phyloP scores from a whole-genome alignment of 2,797 vertebrate genomes.

The Darevskia nairensis region DNA sequence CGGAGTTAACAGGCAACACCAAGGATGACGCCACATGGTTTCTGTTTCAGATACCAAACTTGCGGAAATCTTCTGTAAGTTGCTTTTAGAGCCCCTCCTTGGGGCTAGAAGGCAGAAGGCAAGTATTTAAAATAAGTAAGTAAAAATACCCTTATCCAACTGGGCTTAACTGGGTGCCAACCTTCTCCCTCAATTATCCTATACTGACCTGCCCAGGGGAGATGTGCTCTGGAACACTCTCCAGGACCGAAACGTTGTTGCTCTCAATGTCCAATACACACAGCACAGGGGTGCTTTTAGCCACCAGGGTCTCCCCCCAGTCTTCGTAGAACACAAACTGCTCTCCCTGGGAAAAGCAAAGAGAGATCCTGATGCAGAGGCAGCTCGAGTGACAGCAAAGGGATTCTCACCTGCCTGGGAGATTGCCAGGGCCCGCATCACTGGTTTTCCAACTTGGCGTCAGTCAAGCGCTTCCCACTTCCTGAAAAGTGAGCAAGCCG shows the following conservation, averaged over 20 bases:
- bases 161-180: background rate
- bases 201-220: conserved; percentile 92
- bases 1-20: background rate
- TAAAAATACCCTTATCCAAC: background rate
- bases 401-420: background rate
- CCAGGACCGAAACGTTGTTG: conserved; percentile 88
- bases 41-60: background rate
- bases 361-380: background rate
- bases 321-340: conserved; percentile 91
- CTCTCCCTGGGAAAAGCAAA: conserved; percentile 80
- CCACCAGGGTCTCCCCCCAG: conserved; percentile 90
- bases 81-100: background rate
- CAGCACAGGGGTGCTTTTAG: conserved; percentile 86
- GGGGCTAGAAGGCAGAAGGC: background rate
- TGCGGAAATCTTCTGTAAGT: background rate
- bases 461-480: background rate
- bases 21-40: background rate
- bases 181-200: background rate
- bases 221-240: conserved; percentile 88
- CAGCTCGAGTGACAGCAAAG: background rate
- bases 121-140: background rate
- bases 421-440: background rate
- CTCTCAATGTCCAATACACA: conserved; percentile 89
- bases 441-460: background rate
- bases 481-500: background rate